Evolutionary conservation across 2,113 vertebrate species (phyloP).

Genomic region (Dinomys branickii): DNA sequence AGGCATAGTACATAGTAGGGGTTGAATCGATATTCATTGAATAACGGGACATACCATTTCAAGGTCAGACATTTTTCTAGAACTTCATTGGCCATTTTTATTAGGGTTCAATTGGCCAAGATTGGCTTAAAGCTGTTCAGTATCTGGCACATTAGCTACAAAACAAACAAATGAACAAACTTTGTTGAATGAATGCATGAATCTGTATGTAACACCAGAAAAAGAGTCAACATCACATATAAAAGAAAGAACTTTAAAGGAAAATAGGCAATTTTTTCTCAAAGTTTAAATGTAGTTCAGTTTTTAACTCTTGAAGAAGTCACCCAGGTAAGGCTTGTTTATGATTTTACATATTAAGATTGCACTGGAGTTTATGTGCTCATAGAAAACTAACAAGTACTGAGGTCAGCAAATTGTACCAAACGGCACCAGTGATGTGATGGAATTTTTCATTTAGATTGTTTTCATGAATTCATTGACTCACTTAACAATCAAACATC

Average conservation of each 20-base stretch:
- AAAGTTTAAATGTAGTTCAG: neutral
- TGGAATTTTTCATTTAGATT: conserved; percentile 45
- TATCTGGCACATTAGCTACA: neutral
- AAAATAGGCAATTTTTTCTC: conserved; percentile 12
- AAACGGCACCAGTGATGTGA: neutral
- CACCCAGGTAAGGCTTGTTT: conserved; percentile 2
- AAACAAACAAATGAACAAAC: neutral
- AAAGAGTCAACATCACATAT: neutral
- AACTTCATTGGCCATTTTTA: conserved; percentile 5
- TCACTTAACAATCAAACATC: conserved; percentile 57
- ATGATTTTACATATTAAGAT: conserved; percentile 54
- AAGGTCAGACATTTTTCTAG: neutral
- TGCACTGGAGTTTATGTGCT: conserved; percentile 13
- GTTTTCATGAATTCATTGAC: conserved; percentile 34
- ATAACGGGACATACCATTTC: neutral
- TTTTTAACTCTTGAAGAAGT: conserved; percentile 35
- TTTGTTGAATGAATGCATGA: conserved; percentile 23
- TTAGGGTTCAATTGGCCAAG: neutral
- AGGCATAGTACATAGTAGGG: neutral
- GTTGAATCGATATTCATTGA: neutral
- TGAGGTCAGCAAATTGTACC: conserved; percentile 50
- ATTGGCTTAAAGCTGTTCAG: neutral
- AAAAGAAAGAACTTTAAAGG: conserved; percentile 31
- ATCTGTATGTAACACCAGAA: neutral
- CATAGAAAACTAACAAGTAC: conserved; percentile 55